Evolutionary conservation across 2,888 invertebrate genomes (phyloP), one percentile per base, ranked within the genome.

Genomic region (Adela reaumurella): DNA sequence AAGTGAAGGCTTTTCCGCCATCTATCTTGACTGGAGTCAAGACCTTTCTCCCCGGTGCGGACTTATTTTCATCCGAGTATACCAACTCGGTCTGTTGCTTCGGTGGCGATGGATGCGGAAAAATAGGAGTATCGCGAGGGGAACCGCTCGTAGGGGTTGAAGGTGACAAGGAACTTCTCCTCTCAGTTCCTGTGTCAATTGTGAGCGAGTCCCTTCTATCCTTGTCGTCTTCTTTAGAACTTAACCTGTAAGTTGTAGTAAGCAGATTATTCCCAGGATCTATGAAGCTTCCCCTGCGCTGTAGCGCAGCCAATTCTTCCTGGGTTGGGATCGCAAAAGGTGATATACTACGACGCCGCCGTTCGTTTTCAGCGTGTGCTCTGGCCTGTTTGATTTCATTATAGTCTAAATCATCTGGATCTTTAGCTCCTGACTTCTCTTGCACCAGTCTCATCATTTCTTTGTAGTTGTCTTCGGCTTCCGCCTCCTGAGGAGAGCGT

Each of bases 281-380:
- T 29, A 74, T 69, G 53, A 80, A 81, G 56, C 79, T 80, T 49
- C 77, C 74, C 60, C 74, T 81, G 17, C 78, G 66, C 59, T 72
- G 63, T 41, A 81, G 59, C 49, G 55, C 58, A 49, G 50, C 55
- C 16, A 60, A 46, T 56, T 74, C 77, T 48, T 76, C 76, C 59
- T 70, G 74, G 17, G 72, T 74, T 46, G 67, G 74, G 53, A 80
- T 42, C 16, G 80, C 80, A 59, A 80, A 81, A 6, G 80, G 80
- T 44, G 80, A 81, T 59, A 81, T 74, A 65, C 80, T 80, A 55
- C 80, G 65, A 16, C 80, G 66, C 53, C 80, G 65, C 56, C 79
- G 67, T 58, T 78, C 79, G 56, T 62, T 67, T 18, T 71, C 77
- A 47, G 70, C 78, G 51, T 65, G 59, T 14, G 65, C 70, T 57